Percentiles rank a stretch among this genome's conserved stretches.
phyloP scores from a whole-genome alignment of 2,888 invertebrate genomes.

The Octodonta nipae region DNA sequence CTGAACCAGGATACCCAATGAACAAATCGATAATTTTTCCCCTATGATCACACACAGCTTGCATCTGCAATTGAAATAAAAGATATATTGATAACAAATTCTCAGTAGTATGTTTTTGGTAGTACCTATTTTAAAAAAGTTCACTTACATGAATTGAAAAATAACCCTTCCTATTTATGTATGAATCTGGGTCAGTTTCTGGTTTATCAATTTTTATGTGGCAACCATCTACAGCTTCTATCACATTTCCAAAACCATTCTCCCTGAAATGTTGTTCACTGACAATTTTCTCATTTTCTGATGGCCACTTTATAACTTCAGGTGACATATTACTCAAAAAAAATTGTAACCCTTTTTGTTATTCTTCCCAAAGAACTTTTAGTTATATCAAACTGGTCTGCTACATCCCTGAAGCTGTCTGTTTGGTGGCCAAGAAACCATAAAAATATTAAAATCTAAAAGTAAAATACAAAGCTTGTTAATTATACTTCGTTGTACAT shows the following conservation, averaged over 20 bases:
- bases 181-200: slow-evolving; percentile 6
- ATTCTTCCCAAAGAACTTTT: neutral
- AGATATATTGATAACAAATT: no score
- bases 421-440: slow-evolving; percentile 2
- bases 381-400: slow-evolving; percentile 3
- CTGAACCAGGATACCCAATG: slow-evolving; percentile 4
- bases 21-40: slow-evolving; percentile 7
- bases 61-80: slow-evolving; percentile 9
- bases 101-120: no score
- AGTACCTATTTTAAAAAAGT: neutral
- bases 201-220: slow-evolving; percentile 11
- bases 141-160: slow-evolving; percentile 9
- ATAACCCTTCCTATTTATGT: slow-evolving; percentile 7
- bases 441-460: neutral
- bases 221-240: slow-evolving; percentile 10
- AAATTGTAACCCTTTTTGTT: neutral
- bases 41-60: slow-evolving; percentile 7
- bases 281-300: neutral
- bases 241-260: slow-evolving; percentile 8
- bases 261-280: slow-evolving; percentile 1
- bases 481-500: no score
- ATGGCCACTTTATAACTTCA: slow-evolving; percentile 4
- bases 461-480: no score
- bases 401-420: slow-evolving; percentile 1
- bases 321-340: slow-evolving; percentile 4